These are phyloP conservation scores for Chesias legatella DNA, from an alignment of 2,888 invertebrate genomes.

Conservation along the genomic window DNA sequence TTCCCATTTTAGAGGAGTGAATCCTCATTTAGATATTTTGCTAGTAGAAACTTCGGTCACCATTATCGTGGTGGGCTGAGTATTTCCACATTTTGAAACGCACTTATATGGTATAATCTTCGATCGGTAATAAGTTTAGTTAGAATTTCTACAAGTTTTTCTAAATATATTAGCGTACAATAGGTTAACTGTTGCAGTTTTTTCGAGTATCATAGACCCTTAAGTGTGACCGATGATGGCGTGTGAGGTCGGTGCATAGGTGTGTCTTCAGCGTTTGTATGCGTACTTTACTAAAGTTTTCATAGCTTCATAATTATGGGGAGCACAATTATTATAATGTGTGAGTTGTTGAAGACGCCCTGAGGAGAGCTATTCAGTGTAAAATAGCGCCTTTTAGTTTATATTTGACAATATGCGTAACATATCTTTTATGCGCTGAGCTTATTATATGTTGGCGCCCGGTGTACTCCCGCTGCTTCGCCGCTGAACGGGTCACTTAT, in stretches of 20 bases:
- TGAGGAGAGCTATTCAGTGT: constrained; percentile 35
- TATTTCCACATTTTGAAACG: constrained; percentile 36
- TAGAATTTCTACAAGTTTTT: constrained; percentile 56
- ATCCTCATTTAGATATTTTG: constrained; percentile 12
- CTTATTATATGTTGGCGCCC: constrained; percentile 21
- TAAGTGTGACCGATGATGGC: constrained; percentile 38
- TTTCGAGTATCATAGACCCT: constrained; percentile 48
- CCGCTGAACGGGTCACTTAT: constrained; percentile 32
- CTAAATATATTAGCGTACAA: constrained; percentile 62
- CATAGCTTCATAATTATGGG: no score
- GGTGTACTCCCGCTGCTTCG: constrained; percentile 37
- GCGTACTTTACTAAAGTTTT: no score
- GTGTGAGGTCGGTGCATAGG: constrained; percentile 26
- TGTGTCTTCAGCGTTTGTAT: not conserved
- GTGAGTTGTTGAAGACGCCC: no score
- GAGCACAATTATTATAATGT: no score
- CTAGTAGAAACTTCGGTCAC: constrained; percentile 28
- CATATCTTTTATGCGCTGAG: constrained; percentile 29
- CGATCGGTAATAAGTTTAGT: constrained; percentile 60
- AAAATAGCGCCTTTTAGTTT: constrained; percentile 37
- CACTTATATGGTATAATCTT: constrained; percentile 51
- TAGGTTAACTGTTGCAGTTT: constrained; percentile 61
- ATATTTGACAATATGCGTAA: constrained; percentile 30
- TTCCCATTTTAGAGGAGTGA: constrained; percentile 24
- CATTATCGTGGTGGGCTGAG: constrained; percentile 44